Evolutionary conservation across 2,797 vertebrate genomes (phyloP).

Genomic region (Cryptoblepharus egeriae): DNA sequence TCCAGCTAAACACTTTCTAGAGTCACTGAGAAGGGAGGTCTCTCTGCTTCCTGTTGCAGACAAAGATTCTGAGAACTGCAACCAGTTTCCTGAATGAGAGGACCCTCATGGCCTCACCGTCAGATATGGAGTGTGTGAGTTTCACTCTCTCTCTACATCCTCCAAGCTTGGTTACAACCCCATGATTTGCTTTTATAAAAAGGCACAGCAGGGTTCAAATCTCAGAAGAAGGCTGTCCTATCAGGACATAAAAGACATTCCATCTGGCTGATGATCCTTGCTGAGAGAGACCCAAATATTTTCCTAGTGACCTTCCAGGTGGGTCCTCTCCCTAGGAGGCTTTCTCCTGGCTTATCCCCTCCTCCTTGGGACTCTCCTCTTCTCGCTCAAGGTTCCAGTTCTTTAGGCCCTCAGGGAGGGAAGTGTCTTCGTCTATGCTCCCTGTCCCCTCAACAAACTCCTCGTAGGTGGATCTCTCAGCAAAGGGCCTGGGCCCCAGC

Average conservation of each 20-base stretch:
- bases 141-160: neutral
- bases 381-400: conserved; percentile 79
- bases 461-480: conserved; percentile 83
- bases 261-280: neutral
- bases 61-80: no score
- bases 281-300: neutral
- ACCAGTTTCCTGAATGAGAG: neutral
- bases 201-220: neutral
- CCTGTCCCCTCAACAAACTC: conserved; percentile 85
- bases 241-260: neutral
- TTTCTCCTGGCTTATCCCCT: no score
- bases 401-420: conserved; percentile 78
- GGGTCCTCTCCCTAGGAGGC: neutral
- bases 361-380: conserved; percentile 9
- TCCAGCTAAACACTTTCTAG: no score
- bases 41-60: neutral
- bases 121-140: neutral
- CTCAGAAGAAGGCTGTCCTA: no score
- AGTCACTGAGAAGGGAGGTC: neutral
- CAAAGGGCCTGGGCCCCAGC: conserved; percentile 80
- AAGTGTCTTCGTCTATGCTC: conserved; percentile 84
- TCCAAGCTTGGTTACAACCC: no score
- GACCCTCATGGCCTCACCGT: neutral
- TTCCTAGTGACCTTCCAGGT: neutral
- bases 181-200: no score